Evolutionary conservation across 2,797 vertebrate species (phyloP), one percentile per base, ranked within the genome.

Genomic region (Gobio occitaniae): DNA sequence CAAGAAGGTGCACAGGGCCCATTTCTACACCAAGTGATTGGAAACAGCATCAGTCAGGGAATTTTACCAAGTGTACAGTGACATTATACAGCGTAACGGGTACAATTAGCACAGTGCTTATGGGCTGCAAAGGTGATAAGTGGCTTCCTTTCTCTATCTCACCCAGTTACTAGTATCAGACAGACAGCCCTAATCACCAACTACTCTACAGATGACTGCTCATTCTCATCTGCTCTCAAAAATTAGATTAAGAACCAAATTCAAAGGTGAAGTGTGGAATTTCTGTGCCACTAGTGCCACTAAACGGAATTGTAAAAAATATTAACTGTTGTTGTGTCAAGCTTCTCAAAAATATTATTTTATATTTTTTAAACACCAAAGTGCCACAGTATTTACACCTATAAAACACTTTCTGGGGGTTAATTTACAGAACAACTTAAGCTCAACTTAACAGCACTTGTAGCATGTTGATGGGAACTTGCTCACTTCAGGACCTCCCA

Each of bases 181-280:
- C 50, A 80, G 66, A 74, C 21, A 63, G 32, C 76, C 66, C 61
- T 78, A 56, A 70, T 50, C 61, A 52, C 44, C 2, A 12, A 52
- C 78, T 54, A 6, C 78, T 54, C 54, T 3, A 70, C 47, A 59
- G 47, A 74, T 81, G 38, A 71, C 54, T 65, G 74, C 80, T 78
- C n/a, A 83, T 70, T 84, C 65, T 83, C 47, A 69, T 68, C 84
- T 38, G 59, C 38, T 80, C 79, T 75, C 79, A 19, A 63, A 77
- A 87, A 82, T 61, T 71, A 38, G n/a, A 86, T 87, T 76, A 85
- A 83, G 84, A 82, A 78, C 29, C 82, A 85, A 83, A 80, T 82
- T 80, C 71, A 41, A 47, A 84, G 52, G 54, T 70, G 52, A 44
- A 82, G 61, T 48, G 21, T 47, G 68, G 69, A 84, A 52, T 70